Evolutionary conservation across 2,797 vertebrate genomes (phyloP).

Genomic region (Bothrops alternatus): DNA sequence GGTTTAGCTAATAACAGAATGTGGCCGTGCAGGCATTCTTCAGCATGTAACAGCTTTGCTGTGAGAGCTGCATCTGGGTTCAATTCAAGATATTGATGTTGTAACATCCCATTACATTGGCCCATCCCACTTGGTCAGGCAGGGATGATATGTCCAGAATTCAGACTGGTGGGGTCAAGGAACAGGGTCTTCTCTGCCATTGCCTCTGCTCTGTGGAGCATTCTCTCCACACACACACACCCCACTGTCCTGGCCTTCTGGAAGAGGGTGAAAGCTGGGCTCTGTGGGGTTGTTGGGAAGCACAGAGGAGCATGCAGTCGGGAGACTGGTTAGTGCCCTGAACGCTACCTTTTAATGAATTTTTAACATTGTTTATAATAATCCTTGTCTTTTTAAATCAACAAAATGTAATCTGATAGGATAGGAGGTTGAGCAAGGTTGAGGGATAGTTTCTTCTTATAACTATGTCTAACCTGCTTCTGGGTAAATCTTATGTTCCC

Average conservation of each 20-base stretch:
- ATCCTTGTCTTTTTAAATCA: background rate
- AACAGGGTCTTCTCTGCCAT: background rate
- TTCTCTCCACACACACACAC: background rate
- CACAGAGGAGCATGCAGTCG: background rate
- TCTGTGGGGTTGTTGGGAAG: background rate
- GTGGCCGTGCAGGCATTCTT: background rate
- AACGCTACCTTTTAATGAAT: background rate
- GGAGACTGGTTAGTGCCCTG: background rate
- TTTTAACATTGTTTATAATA: background rate
- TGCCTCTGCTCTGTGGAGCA: background rate
- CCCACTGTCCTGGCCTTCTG: background rate
- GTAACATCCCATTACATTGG: background rate
- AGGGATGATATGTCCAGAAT: background rate
- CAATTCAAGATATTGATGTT: background rate
- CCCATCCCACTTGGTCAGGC: background rate
- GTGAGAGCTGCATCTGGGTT: background rate
- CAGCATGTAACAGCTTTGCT: background rate
- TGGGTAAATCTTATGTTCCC: background rate
- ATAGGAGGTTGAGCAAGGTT: background rate
- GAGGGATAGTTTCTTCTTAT: background rate
- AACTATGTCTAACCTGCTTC: background rate
- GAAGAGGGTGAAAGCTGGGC: background rate
- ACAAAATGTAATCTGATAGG: background rate
- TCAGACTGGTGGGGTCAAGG: background rate
- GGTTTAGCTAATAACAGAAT: background rate